Evolutionary conservation across 92 coral and sea anemone species (phyloP), one percentile per base, ranked within the genome.

Genomic region (Bergia puertoricense): DNA sequence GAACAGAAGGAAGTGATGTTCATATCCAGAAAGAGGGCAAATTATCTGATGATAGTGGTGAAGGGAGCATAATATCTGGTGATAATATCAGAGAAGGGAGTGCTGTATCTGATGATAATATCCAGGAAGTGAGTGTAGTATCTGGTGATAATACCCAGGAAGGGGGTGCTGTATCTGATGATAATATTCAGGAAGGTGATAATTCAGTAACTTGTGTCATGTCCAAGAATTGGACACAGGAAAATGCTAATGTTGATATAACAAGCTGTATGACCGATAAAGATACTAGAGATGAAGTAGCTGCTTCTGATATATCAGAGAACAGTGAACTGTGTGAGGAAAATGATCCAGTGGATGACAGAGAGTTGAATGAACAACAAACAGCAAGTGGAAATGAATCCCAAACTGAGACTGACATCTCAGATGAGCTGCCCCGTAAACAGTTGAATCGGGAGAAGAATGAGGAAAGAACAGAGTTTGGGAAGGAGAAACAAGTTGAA

Each of bases 351-450:
- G 23, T 46, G 45, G 11, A 37, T 8, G 45, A 46, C 77, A 73
- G 38, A n/a, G 67, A 45, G 22, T 71, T 62, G 56, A 5, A 38
- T 59, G 16, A 59, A 59, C 51, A 15, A 40, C 50, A 42, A 62
- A 62, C 37, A 45, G 62, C 45, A 38, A 43, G 20, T 45, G 79
- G 43, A 14, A 9, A 18, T 71, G 40, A 30, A 20, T 11, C 42
- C 30, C 54, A 45, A 23, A 54, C 43, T 72, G 66, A 45, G 2
- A 30, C 79, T 41, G 78, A 41, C 40, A 30, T 42, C 76, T 41
- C 62, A 65, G 76, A 65, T 67, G 87, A 84, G 41, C 48, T 22
- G 2, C 77, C 78, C n/a, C 72, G 67, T 73, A 56, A 80, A 38
- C 36, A 71, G 59, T 13, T 69, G 20, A 44, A 3, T 46, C 45